phyloP scores from a whole-genome alignment of 2,113 vertebrate genomes.

The Lathamus discolor region DNA sequence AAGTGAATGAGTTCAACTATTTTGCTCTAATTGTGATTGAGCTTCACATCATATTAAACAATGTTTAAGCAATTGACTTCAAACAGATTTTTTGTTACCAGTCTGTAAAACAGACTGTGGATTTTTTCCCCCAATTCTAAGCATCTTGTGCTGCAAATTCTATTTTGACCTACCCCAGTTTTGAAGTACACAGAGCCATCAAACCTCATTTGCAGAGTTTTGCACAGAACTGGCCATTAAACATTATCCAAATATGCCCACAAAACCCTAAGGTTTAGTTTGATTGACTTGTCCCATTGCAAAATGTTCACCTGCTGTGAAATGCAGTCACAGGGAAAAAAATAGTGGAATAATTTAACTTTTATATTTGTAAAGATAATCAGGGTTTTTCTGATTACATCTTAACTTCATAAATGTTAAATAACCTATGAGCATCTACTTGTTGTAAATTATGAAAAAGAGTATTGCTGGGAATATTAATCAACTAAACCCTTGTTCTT shows the following conservation, averaged over 20 bases:
- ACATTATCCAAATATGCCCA: conserved; percentile 50
- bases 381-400: conserved; percentile 97
- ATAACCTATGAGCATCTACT: conserved; percentile 99
- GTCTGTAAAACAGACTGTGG: background rate
- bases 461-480: conserved; percentile 95
- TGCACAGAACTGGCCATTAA: conserved; percentile 52
- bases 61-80: background rate
- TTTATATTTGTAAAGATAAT: conserved; percentile 99
- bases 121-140: background rate
- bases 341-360: conserved; percentile 97
- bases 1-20: background rate
- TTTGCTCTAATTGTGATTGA: background rate
- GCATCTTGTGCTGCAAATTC: background rate
- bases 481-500: conserved; percentile 83
- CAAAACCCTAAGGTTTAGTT: conserved; percentile 32
- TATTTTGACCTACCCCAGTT: conserved; percentile 9
- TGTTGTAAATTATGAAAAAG: conserved; percentile 99
- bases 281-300: conserved; percentile 77
- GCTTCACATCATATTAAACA: background rate
- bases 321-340: conserved; percentile 63
- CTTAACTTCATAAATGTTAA: conserved; percentile 99
- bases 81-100: background rate
- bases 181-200: conserved; percentile 36
- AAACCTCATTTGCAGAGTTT: conserved; percentile 50
- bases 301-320: conserved; percentile 75